Evolutionary conservation across 92 coral and sea anemone genomes (phyloP).

Genomic region (Siderastrea siderea): DNA sequence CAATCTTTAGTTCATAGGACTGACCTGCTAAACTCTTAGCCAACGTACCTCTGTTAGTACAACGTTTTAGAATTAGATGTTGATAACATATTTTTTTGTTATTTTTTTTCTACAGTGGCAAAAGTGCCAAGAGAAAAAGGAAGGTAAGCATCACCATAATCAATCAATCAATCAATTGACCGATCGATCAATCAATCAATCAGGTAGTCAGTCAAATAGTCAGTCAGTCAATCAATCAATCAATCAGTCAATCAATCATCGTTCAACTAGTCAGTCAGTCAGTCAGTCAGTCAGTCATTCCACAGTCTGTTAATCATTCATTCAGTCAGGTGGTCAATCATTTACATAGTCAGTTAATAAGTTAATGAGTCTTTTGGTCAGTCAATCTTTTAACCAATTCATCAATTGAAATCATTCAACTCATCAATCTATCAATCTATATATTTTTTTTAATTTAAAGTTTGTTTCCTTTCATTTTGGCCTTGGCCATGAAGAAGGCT

Average conservation of each 20-base stretch:
- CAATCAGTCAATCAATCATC: not conserved
- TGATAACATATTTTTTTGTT: not conserved
- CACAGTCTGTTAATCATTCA: not conserved
- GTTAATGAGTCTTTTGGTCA: not conserved
- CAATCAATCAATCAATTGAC: not conserved
- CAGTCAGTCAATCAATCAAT: not conserved
- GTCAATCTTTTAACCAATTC: not conserved
- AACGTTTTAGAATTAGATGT: no score
- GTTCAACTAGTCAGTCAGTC: not conserved
- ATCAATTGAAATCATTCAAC: not conserved
- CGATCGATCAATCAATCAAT: not conserved
- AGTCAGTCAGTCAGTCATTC: not conserved
- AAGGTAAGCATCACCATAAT: slow-evolving; percentile 7
- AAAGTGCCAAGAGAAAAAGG: slow-evolving; percentile 18
- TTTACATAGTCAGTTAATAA: not conserved
- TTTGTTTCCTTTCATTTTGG: not conserved
- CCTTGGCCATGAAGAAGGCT: not conserved
- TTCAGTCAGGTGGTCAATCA: not conserved
- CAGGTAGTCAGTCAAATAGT: not conserved
- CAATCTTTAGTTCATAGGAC: no score
- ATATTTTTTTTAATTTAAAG: not conserved
- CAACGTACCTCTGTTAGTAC: no score
- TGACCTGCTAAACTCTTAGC: no score
- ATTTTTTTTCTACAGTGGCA: slow-evolving; percentile 15
- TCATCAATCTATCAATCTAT: not conserved